Percentiles rank a stretch among this genome's conserved stretches.
Conservation (phyloP, 92 coral and sea anemone species). For the Isaurus tuberculatus region DNA sequence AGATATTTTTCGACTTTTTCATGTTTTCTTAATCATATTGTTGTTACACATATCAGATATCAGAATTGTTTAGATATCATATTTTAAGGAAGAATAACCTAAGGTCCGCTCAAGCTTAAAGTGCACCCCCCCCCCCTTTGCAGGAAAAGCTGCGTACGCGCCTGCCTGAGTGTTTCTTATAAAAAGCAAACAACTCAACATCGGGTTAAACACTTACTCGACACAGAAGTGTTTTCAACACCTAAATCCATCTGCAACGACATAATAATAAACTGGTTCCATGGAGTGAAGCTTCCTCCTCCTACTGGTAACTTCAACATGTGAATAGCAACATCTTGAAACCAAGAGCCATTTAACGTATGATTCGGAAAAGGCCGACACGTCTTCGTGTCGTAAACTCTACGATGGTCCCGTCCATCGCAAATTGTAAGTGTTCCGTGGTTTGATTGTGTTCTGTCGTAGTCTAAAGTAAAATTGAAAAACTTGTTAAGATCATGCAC, state of each 20-base stretch:
- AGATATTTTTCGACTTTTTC: too few relatives aligned
- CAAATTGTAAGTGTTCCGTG: conserved; percentile 3
- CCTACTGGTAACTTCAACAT: background rate
- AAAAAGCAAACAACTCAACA: too few relatives aligned
- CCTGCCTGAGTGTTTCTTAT: too few relatives aligned
- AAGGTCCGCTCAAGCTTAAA: too few relatives aligned
- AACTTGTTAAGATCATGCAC: too few relatives aligned
- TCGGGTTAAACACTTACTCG: background rate
- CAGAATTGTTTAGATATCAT: too few relatives aligned
- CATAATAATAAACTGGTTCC: conserved; percentile 1
- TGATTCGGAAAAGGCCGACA: conserved; percentile 24
- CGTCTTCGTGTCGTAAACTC: conserved; percentile 6
- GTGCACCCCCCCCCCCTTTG: too few relatives aligned
- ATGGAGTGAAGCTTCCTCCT: background rate
- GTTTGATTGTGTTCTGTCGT: conserved; percentile 31
- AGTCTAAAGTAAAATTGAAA: background rate
- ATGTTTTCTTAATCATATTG: too few relatives aligned
- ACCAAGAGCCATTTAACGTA: conserved; percentile 4
- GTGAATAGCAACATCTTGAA: background rate
- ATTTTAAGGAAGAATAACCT: too few relatives aligned
- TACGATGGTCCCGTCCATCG: conserved; percentile 11
- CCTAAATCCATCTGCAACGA: background rate
- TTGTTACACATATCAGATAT: too few relatives aligned
- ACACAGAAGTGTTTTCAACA: background rate
- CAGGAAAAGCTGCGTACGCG: too few relatives aligned